Percentiles rank a stretch among this genome's conserved stretches.
Evolutionary conservation across 2,888 invertebrate species (phyloP).

Genomic region (Pammene aurita): DNA sequence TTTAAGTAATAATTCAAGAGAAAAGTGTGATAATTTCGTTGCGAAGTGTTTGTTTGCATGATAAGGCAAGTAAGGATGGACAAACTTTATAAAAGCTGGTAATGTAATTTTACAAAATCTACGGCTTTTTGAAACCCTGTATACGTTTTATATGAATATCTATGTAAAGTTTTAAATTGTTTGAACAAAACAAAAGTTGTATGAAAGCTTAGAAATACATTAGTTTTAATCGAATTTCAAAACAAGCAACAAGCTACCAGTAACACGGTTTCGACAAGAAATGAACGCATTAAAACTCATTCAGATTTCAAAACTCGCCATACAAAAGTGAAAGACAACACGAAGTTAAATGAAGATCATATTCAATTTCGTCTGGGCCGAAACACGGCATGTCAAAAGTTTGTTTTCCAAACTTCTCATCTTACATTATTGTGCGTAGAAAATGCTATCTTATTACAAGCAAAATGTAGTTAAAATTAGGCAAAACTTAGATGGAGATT

Average conservation of each 20-base stretch:
- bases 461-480: background rate
- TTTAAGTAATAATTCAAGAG: no score
- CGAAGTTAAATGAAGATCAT: constrained; percentile 46
- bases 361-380: constrained; percentile 42
- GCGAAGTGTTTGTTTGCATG: no score
- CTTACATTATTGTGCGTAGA: background rate
- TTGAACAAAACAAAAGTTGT: no score
- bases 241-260: background rate
- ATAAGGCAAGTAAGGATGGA: no score
- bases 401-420: constrained; percentile 7
- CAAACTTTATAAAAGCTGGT: no score
- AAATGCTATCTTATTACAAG: background rate
- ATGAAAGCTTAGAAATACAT: no score
- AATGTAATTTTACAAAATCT: no score
- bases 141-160: no score
- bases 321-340: constrained; percentile 39
- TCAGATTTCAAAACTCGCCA: constrained; percentile 4
- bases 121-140: no score
- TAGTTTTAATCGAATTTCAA: no score
- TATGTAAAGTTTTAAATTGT: no score
- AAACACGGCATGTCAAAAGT: constrained; percentile 22
- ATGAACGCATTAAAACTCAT: background rate
- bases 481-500: background rate
- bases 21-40: no score
- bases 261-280: background rate